Evolutionary conservation across 2,113 vertebrate species (phyloP), one percentile per base, ranked within the genome.

Genomic region (Acinonyx jubatus): DNA sequence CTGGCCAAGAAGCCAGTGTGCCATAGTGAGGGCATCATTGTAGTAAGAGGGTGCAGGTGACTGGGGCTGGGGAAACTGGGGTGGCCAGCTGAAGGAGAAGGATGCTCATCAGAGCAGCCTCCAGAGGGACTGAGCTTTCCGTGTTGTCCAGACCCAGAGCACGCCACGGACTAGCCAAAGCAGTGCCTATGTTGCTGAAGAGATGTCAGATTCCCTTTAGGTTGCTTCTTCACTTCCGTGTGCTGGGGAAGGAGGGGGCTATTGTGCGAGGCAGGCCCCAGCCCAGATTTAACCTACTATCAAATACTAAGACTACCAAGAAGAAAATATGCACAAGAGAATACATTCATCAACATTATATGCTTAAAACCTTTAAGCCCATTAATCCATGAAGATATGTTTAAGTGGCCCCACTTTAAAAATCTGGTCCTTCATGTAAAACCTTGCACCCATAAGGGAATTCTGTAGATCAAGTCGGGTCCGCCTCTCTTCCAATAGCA

Each of bases 321-420:
- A 94, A 61, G 45, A 92, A 79, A 93, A 84, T 33, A 85, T 8
- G 79, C 31, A 79, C 16, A 36, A 52, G 27, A 91, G 41, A 84
- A 85, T 63, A 45, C 50, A 94, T 83, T 95, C 86, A 5, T 92
- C 50, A 68, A 87, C 14, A 48, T 73, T 91, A 21, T 50, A 45
- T 21, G 36, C 89, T 78, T 85, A 91, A 96, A 93, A 73, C 25
- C 41, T 92, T 31, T 82, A 93, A 91, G 91, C 73, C 52, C 68
- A 97, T 66, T 95, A 90, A 90, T 81, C 50, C 65, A 94, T 36
- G 16, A 69, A 89, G 41, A 61, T n/a, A 89, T 66, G 36, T 87
- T 61, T 63, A 89, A 89, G 50, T 85, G 68, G 48, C 38, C 89
- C 61, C 33, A 89, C 66, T 92, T 97, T 15, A 68, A 90, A 81